phyloP scores from a whole-genome alignment of 2,113 vertebrate species.

The Numenius arquata region DNA sequence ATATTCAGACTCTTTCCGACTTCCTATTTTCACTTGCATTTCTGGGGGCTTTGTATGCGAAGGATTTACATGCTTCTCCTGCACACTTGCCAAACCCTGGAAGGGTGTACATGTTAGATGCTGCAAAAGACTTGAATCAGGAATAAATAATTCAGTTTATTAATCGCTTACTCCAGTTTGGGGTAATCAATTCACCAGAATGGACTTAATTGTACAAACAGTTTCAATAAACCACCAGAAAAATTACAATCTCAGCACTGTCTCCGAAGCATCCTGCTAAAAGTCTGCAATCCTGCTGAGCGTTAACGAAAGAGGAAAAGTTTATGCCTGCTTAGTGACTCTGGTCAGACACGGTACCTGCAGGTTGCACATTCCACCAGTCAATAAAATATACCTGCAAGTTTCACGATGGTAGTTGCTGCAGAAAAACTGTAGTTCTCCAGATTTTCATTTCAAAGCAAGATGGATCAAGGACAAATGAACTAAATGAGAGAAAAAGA shows the following conservation, averaged over 20 bases:
- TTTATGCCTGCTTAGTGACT: not conserved
- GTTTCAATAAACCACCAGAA: not conserved
- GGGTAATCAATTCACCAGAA: not conserved
- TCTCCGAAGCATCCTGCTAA: not conserved
- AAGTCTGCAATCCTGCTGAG: not conserved
- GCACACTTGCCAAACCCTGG: too few species aligned
- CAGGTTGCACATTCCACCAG: not conserved
- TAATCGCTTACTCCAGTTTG: not conserved
- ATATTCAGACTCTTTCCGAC: not conserved
- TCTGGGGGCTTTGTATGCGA: not conserved
- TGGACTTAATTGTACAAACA: not conserved
- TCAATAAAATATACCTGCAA: not conserved
- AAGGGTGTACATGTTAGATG: not conserved
- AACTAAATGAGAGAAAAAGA: not conserved
- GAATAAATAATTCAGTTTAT: not conserved
- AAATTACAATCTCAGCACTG: not conserved
- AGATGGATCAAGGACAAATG: not conserved
- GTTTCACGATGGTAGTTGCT: not conserved
- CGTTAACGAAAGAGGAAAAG: not conserved
- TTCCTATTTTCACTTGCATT: not conserved
- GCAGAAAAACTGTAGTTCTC: not conserved
- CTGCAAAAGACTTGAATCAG: not conserved
- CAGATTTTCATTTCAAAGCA: not conserved
- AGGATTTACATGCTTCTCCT: not conserved
- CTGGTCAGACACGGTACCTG: not conserved